Percentiles rank a stretch among this genome's conserved stretches.
phyloP scores from a whole-genome alignment of 1,140 invertebrate species.

The Lucilia cuprina region DNA sequence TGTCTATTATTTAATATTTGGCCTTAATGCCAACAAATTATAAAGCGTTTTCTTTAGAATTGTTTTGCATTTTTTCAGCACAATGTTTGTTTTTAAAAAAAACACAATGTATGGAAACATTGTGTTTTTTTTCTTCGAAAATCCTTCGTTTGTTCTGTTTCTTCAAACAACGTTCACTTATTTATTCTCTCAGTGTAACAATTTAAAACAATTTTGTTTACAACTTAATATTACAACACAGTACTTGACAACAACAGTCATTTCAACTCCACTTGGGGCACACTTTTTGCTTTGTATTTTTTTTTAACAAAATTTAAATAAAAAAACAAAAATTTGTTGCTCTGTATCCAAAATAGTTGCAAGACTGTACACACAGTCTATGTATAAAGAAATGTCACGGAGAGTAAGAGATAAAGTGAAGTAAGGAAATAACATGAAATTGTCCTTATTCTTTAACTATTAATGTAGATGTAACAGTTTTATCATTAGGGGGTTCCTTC shows the following conservation, averaged over 20 bases:
- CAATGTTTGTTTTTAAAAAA: too few species aligned
- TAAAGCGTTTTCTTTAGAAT: background rate
- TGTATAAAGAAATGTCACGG: background rate
- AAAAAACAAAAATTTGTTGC: background rate
- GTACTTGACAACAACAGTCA: slow-evolving; percentile 24
- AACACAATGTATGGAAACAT: too few species aligned
- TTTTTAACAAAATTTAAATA: too few species aligned
- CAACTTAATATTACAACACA: slow-evolving; percentile 25
- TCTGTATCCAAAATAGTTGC: slow-evolving; percentile 16
- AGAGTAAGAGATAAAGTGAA: background rate
- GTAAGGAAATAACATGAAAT: background rate
- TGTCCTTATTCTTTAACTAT: background rate
- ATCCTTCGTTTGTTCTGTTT: too few species aligned
- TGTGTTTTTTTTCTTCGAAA: background rate
- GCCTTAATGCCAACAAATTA: background rate
- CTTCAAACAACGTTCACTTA: background rate
- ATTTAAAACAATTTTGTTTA: slow-evolving; percentile 35
- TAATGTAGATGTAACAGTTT: background rate
- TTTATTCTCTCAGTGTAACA: background rate
- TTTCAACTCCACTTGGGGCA: slow-evolving; percentile 8
- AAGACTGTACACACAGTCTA: background rate
- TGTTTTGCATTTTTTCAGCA: background rate
- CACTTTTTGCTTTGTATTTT: background rate
- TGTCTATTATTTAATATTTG: background rate
- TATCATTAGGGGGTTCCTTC: slow-evolving; percentile 28